These are phyloP conservation scores for Mayetiola destructor DNA, from an alignment of 2,888 invertebrate species.

Conservation along the genomic window DNA sequence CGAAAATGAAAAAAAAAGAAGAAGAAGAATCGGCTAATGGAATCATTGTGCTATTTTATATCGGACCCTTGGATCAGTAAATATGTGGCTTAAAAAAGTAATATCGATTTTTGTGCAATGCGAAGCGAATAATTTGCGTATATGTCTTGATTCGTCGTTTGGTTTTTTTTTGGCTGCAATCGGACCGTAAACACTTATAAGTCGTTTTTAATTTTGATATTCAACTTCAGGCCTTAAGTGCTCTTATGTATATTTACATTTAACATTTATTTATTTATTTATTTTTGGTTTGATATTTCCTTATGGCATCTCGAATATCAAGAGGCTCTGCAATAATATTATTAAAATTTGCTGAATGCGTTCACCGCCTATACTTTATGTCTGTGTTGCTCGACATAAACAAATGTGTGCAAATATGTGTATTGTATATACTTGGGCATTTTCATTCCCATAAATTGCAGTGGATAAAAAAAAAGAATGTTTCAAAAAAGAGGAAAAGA, in stretches of 20 bases:
- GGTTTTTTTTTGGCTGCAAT: background rate
- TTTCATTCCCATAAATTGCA: background rate
- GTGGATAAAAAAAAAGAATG: no score
- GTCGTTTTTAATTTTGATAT: no score
- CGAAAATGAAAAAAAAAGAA: no score
- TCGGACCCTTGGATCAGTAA: constrained; percentile 3
- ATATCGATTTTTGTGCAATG: background rate
- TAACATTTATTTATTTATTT: background rate
- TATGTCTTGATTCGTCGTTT: constrained; percentile 7
- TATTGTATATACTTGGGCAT: no score
- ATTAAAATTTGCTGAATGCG: no score
- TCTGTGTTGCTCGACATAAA: background rate
- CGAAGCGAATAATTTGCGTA: background rate
- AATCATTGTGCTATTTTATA: no score
- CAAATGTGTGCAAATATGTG: background rate
- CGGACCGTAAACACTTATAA: background rate
- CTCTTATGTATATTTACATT: background rate
- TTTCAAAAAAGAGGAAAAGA: no score
- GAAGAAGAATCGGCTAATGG: no score
- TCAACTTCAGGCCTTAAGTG: background rate
- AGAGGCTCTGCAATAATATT: no score
- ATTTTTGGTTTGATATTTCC: background rate
- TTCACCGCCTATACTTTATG: no score
- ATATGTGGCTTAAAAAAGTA: constrained; percentile 5
- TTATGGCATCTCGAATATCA: no score